These are phyloP conservation scores for Cremastinae sp. DNA, from an alignment of 2,888 invertebrate genomes.

Conservation along the genomic window DNA sequence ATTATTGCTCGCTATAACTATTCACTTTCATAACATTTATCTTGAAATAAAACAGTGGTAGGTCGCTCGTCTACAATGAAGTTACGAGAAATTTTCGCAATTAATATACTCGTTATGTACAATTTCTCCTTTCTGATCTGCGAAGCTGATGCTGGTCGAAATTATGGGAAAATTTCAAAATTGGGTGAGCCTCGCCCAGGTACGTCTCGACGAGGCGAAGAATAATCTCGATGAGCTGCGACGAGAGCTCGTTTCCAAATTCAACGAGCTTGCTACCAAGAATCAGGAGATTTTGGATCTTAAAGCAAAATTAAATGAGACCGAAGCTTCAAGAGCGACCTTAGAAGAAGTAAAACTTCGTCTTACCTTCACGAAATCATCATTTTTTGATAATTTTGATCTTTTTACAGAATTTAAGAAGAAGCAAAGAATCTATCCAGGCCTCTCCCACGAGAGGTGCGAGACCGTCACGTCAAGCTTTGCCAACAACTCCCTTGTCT, in stretches of 20 bases:
- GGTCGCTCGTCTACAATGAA: conserved; percentile 25
- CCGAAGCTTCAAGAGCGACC: conserved; percentile 55
- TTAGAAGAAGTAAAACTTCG: conserved; percentile 60
- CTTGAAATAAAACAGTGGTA: too few relatives aligned
- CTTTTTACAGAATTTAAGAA: conserved; percentile 17
- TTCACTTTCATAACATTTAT: too few relatives aligned
- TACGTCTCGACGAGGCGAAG: conserved; percentile 69
- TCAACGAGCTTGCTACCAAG: conserved; percentile 61
- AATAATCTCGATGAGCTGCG: conserved; percentile 67
- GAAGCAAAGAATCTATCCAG: background rate
- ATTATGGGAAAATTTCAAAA: conserved; percentile 72
- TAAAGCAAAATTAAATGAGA: conserved; percentile 51
- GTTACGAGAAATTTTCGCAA: conserved; percentile 27
- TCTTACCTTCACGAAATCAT: too few relatives aligned
- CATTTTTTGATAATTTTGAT: too few relatives aligned
- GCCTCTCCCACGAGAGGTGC: conserved; percentile 18
- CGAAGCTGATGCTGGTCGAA: conserved; percentile 73
- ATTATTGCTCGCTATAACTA: too few relatives aligned
- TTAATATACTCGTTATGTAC: conserved; percentile 24
- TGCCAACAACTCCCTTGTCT: conserved; percentile 3
- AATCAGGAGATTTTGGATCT: conserved; percentile 58
- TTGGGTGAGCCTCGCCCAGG: conserved; percentile 69
- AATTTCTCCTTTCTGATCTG: conserved; percentile 43
- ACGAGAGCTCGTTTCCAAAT: conserved; percentile 64
- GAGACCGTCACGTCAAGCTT: conserved; percentile 38